Evolutionary conservation across 2,888 invertebrate genomes (phyloP), one percentile per base, ranked within the genome.

Genomic region (Catocala fraxini): DNA sequence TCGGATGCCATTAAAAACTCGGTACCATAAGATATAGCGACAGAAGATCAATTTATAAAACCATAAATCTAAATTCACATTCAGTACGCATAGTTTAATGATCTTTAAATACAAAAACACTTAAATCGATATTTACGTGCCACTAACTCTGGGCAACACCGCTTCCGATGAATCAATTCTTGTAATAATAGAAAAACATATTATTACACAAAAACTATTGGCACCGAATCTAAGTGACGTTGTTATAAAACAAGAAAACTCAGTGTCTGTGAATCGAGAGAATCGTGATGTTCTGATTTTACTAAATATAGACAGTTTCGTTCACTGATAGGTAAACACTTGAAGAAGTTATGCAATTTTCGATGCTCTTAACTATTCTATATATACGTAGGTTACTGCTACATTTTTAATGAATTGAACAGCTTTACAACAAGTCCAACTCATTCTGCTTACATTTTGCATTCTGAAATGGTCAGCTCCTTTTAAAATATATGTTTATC

Each of bases 131-230:
- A 68, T 72, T 68, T 42, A 53, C 56, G 64, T 59, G 43, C 15
- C 51, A 64, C 49, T 61, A 56, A 49, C 35, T 34, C 59, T 56
- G 70, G 73, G 73, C 70, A 69, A 73, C 58, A 60, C 73, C 71
- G 63, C 12, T 11, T 47, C 35, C 48, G 56, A 72, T 72, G 73
- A 71, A 69, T 71, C 70, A 60, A 71, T 69, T 46, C 12, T 46
- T 5, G 45, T 71, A 65, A 55, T 65, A 59, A 72, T 71, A 72
- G 61, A 71, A 56, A 63, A 68, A 25, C 59, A 45, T 45, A 45
- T 45, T 12, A 55, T 56, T 51, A 69, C 65, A 59, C 51, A 59
- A 48, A 69, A 69, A 65, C 57, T 15, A 59, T 69, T 73, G 73
- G 63, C 73, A 62, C 34, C 61, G 34, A 10, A 49, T 6, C 11